Base-by-base conservation (phyloP, 2,888 invertebrate species). In the Tethea ocularis region DNA sequence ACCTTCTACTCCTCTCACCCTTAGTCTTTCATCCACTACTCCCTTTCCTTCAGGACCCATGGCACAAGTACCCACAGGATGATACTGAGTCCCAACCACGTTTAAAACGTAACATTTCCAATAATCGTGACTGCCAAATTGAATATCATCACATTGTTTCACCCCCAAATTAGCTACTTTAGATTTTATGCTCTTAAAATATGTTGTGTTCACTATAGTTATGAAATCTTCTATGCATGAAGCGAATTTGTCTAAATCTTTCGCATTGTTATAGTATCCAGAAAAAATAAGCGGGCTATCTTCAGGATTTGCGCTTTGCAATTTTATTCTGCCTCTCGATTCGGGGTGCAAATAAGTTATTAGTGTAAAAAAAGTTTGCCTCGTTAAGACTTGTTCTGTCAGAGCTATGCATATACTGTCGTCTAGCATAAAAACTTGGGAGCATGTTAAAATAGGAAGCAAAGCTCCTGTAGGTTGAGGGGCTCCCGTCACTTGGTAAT, bases 71-170 rank as follows among this genome's bases (percentile, higher is more conserved):
- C 86, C 84, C 0, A 72, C 64, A 2, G 74, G 71, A 61, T 89
- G 88, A 72, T 95, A 97, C 56, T 95, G 94, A 0, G 96, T 96
- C 56, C 94, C 92, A 0, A 78, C 95, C 94, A 72, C 60, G 20
- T 76, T 73, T 23, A 73, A 59, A 8, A 74, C 60, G 52, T 77
- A 82, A 62, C 88, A 88, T 54, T 69, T 79, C 84, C 83, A 86
- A 62, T 84, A 87, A 2, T 80, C 78, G 20, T 63, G 71, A 54
- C 74, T 84, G 0, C 60, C 62, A 29, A 78, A 69, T 6, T 56
- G 53, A 0, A 77, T 60, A 17, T 62, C 60, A 7, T 68, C 61
- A 60, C 88, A 88, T 38, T 78, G 66, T 11, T 51, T 41, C 0
- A 78, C 46, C 46, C 68, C 62, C 4, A 77, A 29, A 60, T 80